Percentiles rank a stretch among this genome's conserved stretches.
phyloP scores from a whole-genome alignment of 1,140 invertebrate genomes.

The Adelges cooleyi region DNA sequence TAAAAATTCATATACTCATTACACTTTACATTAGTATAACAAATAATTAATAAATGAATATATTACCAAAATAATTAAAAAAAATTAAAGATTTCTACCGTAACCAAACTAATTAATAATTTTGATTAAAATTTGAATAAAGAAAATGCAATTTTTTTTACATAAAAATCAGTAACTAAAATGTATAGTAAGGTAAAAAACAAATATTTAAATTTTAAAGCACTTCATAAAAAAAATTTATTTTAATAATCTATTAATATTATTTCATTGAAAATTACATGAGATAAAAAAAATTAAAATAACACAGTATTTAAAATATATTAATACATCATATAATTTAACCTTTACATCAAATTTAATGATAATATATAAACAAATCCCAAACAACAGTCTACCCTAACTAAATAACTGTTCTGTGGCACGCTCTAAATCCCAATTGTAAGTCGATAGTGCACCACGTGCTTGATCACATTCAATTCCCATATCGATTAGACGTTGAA shows the following conservation, averaged over 20 bases:
- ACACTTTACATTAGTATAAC: too few relatives aligned
- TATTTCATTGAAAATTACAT: background rate
- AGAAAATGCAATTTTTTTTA: too few relatives aligned
- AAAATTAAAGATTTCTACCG: too few relatives aligned
- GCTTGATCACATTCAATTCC: conserved; percentile 75
- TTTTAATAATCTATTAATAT: background rate
- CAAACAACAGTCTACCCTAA: conserved; percentile 45
- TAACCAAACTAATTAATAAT: too few relatives aligned
- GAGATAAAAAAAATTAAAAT: background rate
- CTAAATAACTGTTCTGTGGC: conserved; percentile 81
- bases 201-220: too few relatives aligned
- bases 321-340: background rate
- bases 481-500: conserved; percentile 71
- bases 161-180: too few relatives aligned
- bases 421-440: conserved; percentile 78
- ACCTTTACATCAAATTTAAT: background rate
- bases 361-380: background rate
- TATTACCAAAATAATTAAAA: too few relatives aligned
- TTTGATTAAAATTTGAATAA: too few relatives aligned
- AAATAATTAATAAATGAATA: too few relatives aligned
- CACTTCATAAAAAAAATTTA: background rate
- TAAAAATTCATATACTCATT: too few relatives aligned
- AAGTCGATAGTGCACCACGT: conserved; percentile 70
- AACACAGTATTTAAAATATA: conserved; percentile 17
- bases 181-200: too few relatives aligned